These are phyloP conservation scores for Drosophila neonasuta DNA, from an alignment of 2,888 invertebrate species.

Conservation along the genomic window DNA sequence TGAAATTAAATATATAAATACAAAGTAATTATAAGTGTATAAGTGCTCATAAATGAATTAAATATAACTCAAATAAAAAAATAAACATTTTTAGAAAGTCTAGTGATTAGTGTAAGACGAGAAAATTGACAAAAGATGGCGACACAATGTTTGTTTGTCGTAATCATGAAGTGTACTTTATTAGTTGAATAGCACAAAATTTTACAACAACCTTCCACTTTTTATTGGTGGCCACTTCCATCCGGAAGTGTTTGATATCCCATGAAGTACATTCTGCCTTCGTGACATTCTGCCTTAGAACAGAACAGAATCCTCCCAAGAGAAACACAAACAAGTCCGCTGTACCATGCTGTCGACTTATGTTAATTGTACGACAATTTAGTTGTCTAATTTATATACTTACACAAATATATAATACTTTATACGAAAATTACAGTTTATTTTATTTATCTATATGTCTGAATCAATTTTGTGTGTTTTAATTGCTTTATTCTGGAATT, in stretches of 20 bases:
- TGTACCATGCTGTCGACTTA: background rate
- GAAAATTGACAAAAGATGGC: too few species aligned
- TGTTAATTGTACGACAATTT: background rate
- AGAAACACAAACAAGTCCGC: background rate
- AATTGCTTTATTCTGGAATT: background rate
- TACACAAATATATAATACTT: background rate
- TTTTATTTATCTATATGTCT: background rate
- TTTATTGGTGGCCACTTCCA: conserved; percentile 23
- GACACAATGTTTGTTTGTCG: background rate
- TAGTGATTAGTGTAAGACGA: too few species aligned
- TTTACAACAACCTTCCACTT: conserved; percentile 31
- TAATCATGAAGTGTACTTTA: background rate
- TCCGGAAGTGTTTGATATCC: conserved; percentile 13
- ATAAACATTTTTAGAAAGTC: too few species aligned
- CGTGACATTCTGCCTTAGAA: too few species aligned
- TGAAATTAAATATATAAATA: background rate
- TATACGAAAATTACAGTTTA: background rate
- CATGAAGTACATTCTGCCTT: conserved; percentile 38
- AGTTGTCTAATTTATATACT: background rate
- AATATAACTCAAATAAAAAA: too few species aligned
- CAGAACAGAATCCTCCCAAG: too few species aligned
- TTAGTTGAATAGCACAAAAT: conserved; percentile 1
- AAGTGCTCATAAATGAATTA: too few species aligned
- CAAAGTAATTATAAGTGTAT: background rate
- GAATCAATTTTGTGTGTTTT: background rate